These are phyloP conservation scores for Petrosia ficiformis DNA, from an alignment of 37 sponge, comb jelly and placozoan species.

Conservation along the genomic window DNA sequence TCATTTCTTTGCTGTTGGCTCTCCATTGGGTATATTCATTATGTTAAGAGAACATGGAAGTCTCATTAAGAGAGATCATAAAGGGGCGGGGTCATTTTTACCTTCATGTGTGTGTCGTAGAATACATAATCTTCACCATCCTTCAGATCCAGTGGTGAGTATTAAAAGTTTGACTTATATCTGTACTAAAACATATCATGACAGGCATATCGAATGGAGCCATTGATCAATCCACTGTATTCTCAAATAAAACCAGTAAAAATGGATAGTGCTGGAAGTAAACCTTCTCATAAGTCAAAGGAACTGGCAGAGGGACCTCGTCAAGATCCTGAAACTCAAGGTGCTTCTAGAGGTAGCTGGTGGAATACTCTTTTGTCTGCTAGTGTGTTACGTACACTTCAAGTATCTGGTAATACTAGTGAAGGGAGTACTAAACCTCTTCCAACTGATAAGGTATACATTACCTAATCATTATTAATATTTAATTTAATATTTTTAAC, in stretches of 20 bases:
- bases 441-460: slow-evolving; percentile 27
- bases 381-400: not conserved
- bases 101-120: slow-evolving; percentile 79
- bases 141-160: slow-evolving; percentile 86
- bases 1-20: slow-evolving; percentile 87
- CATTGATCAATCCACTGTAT: slow-evolving; percentile 71
- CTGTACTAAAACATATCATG: not conserved
- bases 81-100: slow-evolving; percentile 43
- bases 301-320: slow-evolving; percentile 56
- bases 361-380: not conserved
- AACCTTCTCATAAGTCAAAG: slow-evolving; percentile 49
- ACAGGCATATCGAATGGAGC: slow-evolving; percentile 89
- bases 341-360: slow-evolving; percentile 5
- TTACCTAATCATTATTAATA: not conserved
- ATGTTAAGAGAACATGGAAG: slow-evolving; percentile 67
- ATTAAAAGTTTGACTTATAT: not conserved
- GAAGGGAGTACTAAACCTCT: not conserved
- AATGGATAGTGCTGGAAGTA: slow-evolving; percentile 62
- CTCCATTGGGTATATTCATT: slow-evolving; percentile 80
- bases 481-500: not conserved
- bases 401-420: not conserved
- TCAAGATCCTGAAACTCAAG: not conserved
- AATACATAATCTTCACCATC: slow-evolving; percentile 87
- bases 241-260: slow-evolving; percentile 62
- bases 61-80: slow-evolving; percentile 39